Evolutionary conservation across 1,140 invertebrate genomes (phyloP).

Genomic region (Drosophila grimshawi): DNA sequence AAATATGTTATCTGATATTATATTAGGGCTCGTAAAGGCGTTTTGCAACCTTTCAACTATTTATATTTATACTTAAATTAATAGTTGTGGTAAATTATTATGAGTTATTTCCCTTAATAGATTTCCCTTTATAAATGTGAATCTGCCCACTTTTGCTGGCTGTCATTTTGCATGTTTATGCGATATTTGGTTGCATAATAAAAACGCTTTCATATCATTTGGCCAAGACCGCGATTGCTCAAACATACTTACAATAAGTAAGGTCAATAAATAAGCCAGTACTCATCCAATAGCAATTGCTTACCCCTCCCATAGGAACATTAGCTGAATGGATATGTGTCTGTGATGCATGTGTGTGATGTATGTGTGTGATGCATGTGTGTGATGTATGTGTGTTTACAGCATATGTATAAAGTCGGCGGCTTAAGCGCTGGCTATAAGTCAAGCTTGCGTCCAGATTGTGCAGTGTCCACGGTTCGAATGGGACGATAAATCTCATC

Average conservation of each 20-base stretch:
- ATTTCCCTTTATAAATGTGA: background rate
- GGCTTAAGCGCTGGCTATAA: constrained; percentile 70
- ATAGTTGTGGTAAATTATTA: too few relatives aligned
- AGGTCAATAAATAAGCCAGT: constrained; percentile 33
- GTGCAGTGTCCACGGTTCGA: constrained; percentile 21
- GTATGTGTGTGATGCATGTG: constrained; percentile 16
- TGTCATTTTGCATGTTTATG: constrained; percentile 24
- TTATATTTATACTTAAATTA: too few relatives aligned
- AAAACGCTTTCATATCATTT: constrained; percentile 62
- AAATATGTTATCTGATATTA: too few relatives aligned
- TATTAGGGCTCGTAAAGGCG: too few relatives aligned
- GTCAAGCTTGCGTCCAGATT: constrained; percentile 54
- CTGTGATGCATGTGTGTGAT: constrained; percentile 36
- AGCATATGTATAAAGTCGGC: constrained; percentile 52
- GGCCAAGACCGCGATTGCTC: constrained; percentile 43
- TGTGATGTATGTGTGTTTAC: constrained; percentile 21
- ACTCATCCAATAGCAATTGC: constrained; percentile 3
- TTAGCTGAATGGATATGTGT: constrained; percentile 4
- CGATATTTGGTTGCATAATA: constrained; percentile 36
- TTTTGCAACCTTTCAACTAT: too few relatives aligned
- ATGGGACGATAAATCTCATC: constrained; percentile 73
- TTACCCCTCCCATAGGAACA: background rate
- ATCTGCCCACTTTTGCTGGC: background rate
- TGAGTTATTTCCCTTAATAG: background rate
- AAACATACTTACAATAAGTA: constrained; percentile 48